phyloP scores from a whole-genome alignment of 2,888 invertebrate species.

The Tanaodytes sp. region DNA sequence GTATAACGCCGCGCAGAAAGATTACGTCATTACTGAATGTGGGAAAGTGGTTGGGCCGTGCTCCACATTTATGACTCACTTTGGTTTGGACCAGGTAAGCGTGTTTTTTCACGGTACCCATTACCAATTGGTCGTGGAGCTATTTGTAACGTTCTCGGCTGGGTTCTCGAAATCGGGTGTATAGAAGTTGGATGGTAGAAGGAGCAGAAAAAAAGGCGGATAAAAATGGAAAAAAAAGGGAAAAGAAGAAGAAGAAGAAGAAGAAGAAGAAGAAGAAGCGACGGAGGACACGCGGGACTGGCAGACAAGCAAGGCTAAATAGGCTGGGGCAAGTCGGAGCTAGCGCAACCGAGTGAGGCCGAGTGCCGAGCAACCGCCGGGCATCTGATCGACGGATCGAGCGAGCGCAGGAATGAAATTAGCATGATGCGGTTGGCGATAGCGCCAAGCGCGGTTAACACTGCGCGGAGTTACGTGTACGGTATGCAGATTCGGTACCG shows the following conservation, averaged over 20 bases:
- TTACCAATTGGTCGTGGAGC: slow-evolving; percentile 45
- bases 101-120: slow-evolving; percentile 32
- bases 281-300: too few species aligned
- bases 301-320: slow-evolving; percentile 27
- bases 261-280: too few species aligned
- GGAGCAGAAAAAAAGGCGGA: too few species aligned
- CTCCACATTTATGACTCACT: slow-evolving; percentile 42
- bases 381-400: slow-evolving; percentile 38
- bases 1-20: too few species aligned
- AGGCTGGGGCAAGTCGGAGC: slow-evolving; percentile 2
- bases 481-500: slow-evolving; percentile 68
- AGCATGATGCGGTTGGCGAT: slow-evolving; percentile 63
- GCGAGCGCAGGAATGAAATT: slow-evolving; percentile 58
- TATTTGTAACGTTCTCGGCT: slow-evolving; percentile 49
- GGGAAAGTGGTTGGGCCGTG: slow-evolving; percentile 29
- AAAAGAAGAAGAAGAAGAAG: neutral
- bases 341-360: slow-evolving; percentile 17
- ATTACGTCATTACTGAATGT: too few species aligned
- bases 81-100: slow-evolving; percentile 11
- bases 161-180: too few species aligned
- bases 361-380: slow-evolving; percentile 41
- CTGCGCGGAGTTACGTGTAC: slow-evolving; percentile 58
- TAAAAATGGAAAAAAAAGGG: slow-evolving; percentile 41
- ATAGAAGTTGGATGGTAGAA: too few species aligned
- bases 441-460: slow-evolving; percentile 57